These are phyloP conservation scores for Chromis chromis DNA, from an alignment of 2,797 vertebrate species.

Conservation along the genomic window DNA sequence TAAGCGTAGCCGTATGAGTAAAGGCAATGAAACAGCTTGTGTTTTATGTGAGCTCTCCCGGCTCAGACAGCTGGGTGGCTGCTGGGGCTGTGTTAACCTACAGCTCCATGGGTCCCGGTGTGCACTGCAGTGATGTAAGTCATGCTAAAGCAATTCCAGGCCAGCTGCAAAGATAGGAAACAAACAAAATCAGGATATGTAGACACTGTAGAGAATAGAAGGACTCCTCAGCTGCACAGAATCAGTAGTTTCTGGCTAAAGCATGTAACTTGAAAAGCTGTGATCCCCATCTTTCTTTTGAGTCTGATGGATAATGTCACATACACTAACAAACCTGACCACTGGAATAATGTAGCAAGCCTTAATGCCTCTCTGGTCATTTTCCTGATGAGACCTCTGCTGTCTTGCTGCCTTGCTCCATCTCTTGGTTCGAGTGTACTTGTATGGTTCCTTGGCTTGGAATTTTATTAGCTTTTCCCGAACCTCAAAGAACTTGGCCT, in stretches of 20 bases:
- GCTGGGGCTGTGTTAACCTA: conserved; percentile 64
- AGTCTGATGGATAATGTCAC: conserved; percentile 57
- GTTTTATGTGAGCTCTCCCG: conserved; percentile 76
- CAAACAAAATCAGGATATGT: conserved; percentile 36
- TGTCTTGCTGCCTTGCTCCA: conserved; percentile 64
- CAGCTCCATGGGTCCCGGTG: conserved; percentile 48
- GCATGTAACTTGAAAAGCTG: conserved; percentile 27
- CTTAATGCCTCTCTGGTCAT: conserved; percentile 65
- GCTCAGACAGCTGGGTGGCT: conserved; percentile 70
- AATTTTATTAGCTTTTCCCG: conserved; percentile 84
- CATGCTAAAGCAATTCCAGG: conserved; percentile 55
- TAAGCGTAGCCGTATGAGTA: conserved; percentile 67
- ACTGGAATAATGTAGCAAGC: conserved; percentile 60
- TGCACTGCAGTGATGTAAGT: conserved; percentile 57
- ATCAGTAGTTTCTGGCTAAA: conserved; percentile 30
- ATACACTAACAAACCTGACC: conserved; percentile 47
- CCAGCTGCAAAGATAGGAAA: conserved; percentile 57
- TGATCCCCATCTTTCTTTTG: conserved; percentile 37
- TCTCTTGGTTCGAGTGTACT: conserved; percentile 70
- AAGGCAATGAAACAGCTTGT: conserved; percentile 75
- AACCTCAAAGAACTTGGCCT: conserved; percentile 85
- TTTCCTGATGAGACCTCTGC: conserved; percentile 72
- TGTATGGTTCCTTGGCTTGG: conserved; percentile 78
- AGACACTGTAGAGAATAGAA: conserved; percentile 13
- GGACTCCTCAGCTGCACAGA: conserved; percentile 27